Base-by-base conservation (phyloP, 2,113 vertebrate species). In the Scophthalmus maximus region DNA sequence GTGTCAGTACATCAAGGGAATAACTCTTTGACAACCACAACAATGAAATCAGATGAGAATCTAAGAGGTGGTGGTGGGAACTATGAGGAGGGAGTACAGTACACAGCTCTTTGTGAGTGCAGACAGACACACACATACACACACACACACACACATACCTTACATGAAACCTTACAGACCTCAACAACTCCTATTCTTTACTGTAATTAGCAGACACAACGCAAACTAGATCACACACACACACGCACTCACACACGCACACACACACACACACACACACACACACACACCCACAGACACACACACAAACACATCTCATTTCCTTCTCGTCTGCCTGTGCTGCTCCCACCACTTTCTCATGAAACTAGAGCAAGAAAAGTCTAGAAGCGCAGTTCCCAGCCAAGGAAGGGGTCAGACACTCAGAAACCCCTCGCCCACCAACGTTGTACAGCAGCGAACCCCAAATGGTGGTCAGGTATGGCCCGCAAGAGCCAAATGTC, bases 41-140 rank as follows among this genome's bases (percentile, higher is more conserved):
- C 67, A 76, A 70, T 42, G 40, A 51, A 76, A 68, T 63, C n/a
- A 22, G 65, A 63, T 59, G 44, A 40, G 50, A 64, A 55, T 55
- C 51, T 14, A 27, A 66, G 53, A 15, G 29, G 32, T 23, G 44
- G 25, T n/a, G 17, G 32, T 40, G 32, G 61, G 63, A 58, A 42
- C 47, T 46, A 68, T 75, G 34, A 76, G 44, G 42, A 27, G 25
- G 17, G 20, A 49, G 32, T 27, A 18, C 3, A 56, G 67, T 1
- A 34, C 1, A 2, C 30, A 22, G 51, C 18, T 53, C 46, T 27
- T 47, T 53, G 20, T 20, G 20, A 47, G 14, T 12, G 6, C 8
- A 30, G 52, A 17, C 20, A 25, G 12, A 64, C 53, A 27, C 3
- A 7, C 26, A 49, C n/a, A 20, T 6, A 20, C 17, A 4, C 8